phyloP scores from a whole-genome alignment of 1,140 invertebrate genomes.

The Antheraea pernyi region DNA sequence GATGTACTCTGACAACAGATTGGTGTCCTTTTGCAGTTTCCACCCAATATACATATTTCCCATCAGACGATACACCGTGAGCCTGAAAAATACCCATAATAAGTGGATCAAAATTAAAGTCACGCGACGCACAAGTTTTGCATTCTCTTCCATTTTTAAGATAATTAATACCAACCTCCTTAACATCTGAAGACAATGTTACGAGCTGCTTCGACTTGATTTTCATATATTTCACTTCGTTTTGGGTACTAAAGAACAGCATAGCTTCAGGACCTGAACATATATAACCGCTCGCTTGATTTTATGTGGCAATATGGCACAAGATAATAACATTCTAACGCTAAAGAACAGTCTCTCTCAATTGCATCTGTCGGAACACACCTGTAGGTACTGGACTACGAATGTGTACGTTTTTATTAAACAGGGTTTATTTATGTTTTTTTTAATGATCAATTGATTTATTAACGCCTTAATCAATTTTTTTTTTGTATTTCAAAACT shows the following conservation, averaged over 20 bases:
- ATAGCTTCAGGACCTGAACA: slow-evolving; percentile 79
- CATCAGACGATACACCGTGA: slow-evolving; percentile 85
- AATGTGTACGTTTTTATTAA: too few relatives aligned
- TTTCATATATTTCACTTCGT: slow-evolving; percentile 71
- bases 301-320: too few relatives aligned
- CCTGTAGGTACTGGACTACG: too few relatives aligned
- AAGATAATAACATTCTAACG: too few relatives aligned
- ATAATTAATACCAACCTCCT: slow-evolving; percentile 41
- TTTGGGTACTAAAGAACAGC: slow-evolving; percentile 82
- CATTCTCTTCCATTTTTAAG: not conserved
- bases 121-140: not conserved
- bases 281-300: too few relatives aligned
- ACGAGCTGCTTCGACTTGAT: slow-evolving; percentile 52
- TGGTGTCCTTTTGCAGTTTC: slow-evolving; percentile 83
- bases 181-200: slow-evolving; percentile 42
- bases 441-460: too few relatives aligned
- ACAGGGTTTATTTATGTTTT: too few relatives aligned
- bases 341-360: too few relatives aligned
- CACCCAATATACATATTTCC: slow-evolving; percentile 86
- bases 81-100: slow-evolving; percentile 77
- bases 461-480: too few relatives aligned
- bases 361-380: too few relatives aligned
- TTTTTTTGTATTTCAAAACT: too few relatives aligned
- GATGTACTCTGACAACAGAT: slow-evolving; percentile 80
- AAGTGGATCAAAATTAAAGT: too few relatives aligned